These are phyloP conservation scores for Hormaphis cornu DNA, from an alignment of 1,140 invertebrate genomes.

Conservation along the genomic window DNA sequence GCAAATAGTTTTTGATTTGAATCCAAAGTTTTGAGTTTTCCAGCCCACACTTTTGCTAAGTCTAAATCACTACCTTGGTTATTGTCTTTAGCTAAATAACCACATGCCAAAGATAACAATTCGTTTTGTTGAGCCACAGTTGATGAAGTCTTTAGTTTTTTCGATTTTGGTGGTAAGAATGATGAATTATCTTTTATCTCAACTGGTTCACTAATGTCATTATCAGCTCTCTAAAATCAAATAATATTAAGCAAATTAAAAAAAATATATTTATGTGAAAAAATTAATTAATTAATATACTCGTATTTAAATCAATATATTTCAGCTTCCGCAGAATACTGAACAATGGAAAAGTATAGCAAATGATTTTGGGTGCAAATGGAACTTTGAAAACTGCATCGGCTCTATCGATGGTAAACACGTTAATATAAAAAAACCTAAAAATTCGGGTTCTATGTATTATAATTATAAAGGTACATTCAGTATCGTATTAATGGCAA, in stretches of 20 bases:
- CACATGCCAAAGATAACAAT: neutral
- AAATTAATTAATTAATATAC: neutral
- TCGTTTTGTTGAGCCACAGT: neutral
- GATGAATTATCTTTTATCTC: neutral
- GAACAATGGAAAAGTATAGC: constrained; percentile 40
- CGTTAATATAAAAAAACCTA: constrained; percentile 40
- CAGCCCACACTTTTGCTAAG: neutral
- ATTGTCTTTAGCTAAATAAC: constrained; percentile 13
- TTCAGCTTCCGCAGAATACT: constrained; percentile 37
- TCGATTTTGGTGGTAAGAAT: neutral
- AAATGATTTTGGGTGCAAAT: constrained; percentile 37
- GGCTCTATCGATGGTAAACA: constrained; percentile 44
- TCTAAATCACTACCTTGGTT: neutral
- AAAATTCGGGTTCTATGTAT: constrained; percentile 36
- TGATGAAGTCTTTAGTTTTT: neutral
- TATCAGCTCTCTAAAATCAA: neutral
- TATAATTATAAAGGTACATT: constrained; percentile 35
- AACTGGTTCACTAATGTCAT: neutral
- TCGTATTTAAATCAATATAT: constrained; percentile 15
- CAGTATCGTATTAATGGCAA: constrained; percentile 35
- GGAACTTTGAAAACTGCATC: constrained; percentile 39
- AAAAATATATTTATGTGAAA: neutral
- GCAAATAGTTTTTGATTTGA: constrained; percentile 34
- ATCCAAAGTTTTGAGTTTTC: constrained; percentile 1
- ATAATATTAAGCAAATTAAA: constrained; percentile 28